Evolutionary conservation across 1,140 invertebrate species (phyloP), one percentile per base, ranked within the genome.

Genomic region (Trypoxylus dichotomus): DNA sequence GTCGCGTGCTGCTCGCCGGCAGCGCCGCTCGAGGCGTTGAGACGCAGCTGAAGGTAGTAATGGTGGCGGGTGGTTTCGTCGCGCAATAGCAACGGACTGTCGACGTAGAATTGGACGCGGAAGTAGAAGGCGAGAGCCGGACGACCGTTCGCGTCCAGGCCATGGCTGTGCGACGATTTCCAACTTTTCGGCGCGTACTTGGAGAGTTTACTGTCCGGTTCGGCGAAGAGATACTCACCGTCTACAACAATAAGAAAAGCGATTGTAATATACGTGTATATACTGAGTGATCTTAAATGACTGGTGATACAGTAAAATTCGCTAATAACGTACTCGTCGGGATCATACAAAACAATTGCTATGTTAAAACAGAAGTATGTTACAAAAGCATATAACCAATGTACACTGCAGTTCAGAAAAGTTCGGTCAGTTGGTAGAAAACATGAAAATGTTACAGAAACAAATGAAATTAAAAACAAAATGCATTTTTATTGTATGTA

Each of bases 141-240:
- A 83, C 94, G 92, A 79, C 95, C 96, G 87, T 93, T 94, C 85
- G 92, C 94, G 88, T 97, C 95, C 86, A 96, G 89, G 78, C 96
- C 96, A 89, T 96, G 94, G 83, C 95, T 95, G 87, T 95, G 93
- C 77, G 95, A 95, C 79, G 94, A 94, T 86, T 95, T 94, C 96
- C 96, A 98, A 87, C 94, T 94, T 88, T 98, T 98, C 82, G 96
- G 95, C 79, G 96, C 95, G 90, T 97, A 97, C 89, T 98, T 98
- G 83, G 94, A 96, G 82, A 98, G 89, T 88, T 98, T 98, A 89
- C 93, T 95, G 85, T 97, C 96, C 82, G 93, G 92, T 86, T 97
- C 95, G 84, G 97, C 92, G 88, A 98, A 98, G 77, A 97, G 91
- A 87, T 96, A 97, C 89, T 98, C 96, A 86, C 94, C 94, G 90